Base-by-base conservation (phyloP, 2,113 vertebrate genomes). In the Onychostoma macrolepis region DNA sequence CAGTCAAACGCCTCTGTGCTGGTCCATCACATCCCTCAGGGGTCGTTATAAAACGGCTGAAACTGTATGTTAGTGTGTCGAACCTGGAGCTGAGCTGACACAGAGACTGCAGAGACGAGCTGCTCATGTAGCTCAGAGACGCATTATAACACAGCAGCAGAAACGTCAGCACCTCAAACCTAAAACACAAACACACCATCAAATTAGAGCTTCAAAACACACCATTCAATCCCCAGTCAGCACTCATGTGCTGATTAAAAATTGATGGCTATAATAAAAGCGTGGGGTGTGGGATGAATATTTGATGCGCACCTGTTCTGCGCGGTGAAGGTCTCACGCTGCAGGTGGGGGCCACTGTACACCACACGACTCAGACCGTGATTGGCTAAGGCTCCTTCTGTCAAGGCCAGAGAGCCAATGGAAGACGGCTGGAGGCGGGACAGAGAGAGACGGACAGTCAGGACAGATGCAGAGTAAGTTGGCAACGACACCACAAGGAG, bases 1-100 rank as follows among this genome's bases (percentile, higher is more conserved):
- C 63, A 67, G 28, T 8, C 13, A 28, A 15, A 69, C 8, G 17
- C 28, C 65, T 33, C 65, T 33, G 9, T 41, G 69, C 69, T 6
- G 41, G 2, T 74, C 38, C 21, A 41, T 43, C 71, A 43, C 10
- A 43, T 6, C 5, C 21, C 71, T 43, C 38, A n/a, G 19, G 36
- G 10, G n/a, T 6, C 21, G 2, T 24, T 0, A 41, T 24, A n/a
- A n/a, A n/a, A 24, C 10, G 19, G 28, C 8, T n/a, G 13, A 30
- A 85, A 41, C n/a, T 38, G 24, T 33, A 19, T 43, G 19, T 79
- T n/a, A 4, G 85, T 85, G 83, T 85, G 89, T 90, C 33, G 96
- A 95, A 99, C 98, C 98, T 97, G 93, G 98, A 99, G 91, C 96
- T 97, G 90, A 99, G 96, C 4, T 97, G 98, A 94, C 98, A 99